Percentiles rank a stretch among this genome's conserved stretches.
phyloP scores from a whole-genome alignment of 2,797 vertebrate genomes.

The Macropus fuliginosus region DNA sequence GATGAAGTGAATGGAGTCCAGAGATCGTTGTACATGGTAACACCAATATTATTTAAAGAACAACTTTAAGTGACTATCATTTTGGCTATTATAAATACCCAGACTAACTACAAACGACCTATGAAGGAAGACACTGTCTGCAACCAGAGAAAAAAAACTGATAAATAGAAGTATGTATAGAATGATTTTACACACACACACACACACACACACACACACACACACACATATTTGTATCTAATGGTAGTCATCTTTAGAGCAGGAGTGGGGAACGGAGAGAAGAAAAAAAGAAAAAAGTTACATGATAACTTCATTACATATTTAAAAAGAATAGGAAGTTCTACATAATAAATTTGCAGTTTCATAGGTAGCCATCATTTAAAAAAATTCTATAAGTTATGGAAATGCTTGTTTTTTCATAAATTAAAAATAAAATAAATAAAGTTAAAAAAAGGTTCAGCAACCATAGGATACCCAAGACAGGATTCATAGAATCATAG shows the following conservation, averaged over 20 bases:
- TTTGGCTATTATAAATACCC: not conserved
- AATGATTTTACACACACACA: not conserved
- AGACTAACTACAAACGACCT: not conserved
- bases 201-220: not conserved
- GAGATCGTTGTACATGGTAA: not conserved
- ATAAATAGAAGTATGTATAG: not conserved
- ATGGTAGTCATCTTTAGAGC: not conserved
- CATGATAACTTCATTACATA: not conserved
- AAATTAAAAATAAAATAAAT: not conserved
- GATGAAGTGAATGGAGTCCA: not conserved
- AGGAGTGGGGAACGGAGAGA: fast-evolving
- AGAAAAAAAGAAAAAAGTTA: not conserved
- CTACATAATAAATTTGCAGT: not conserved
- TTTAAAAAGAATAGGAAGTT: not conserved
- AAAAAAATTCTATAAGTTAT: not conserved
- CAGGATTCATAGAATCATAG: not conserved
- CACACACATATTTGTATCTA: not conserved
- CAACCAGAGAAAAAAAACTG: not conserved
- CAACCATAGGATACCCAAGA: not conserved
- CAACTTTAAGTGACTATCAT: not conserved
- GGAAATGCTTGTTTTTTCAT: not conserved
- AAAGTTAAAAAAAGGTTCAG: not conserved
- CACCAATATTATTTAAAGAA: not conserved
- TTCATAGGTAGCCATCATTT: not conserved
- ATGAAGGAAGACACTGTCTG: not conserved